Conservation (phyloP, 2,888 invertebrate genomes). For the Dione vanillae region DNA sequence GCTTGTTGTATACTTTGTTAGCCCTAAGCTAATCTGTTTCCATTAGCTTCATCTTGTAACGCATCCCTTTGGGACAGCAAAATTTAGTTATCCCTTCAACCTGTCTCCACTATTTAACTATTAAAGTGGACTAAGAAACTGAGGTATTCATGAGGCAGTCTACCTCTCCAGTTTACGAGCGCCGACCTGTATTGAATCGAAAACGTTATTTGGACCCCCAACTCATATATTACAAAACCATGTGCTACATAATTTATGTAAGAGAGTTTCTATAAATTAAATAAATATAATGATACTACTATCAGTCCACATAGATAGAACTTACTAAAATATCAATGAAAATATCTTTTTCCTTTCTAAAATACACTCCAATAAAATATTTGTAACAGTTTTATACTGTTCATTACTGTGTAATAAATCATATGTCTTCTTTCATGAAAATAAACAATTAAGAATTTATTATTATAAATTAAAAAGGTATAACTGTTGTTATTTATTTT, state of each 20-base stretch:
- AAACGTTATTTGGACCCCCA: constrained; percentile 72
- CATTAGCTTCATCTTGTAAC: constrained; percentile 40
- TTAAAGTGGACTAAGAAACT: constrained; percentile 70
- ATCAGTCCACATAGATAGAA: not conserved
- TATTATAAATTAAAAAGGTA: no score
- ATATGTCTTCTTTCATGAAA: not conserved
- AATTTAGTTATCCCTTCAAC: constrained; percentile 56
- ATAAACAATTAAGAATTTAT: no score
- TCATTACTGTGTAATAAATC: no score
- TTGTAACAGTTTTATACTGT: no score
- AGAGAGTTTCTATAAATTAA: constrained; percentile 57
- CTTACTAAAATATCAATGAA: not conserved
- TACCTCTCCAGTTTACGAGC: constrained; percentile 75
- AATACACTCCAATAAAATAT: no score
- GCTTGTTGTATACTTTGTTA: constrained; percentile 28
- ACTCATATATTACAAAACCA: constrained; percentile 69
- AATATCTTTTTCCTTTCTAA: not conserved
- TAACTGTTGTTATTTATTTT: not conserved
- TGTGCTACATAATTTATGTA: constrained; percentile 67
- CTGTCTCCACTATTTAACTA: constrained; percentile 74
- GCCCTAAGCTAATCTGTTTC: constrained; percentile 28
- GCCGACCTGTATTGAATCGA: constrained; percentile 73
- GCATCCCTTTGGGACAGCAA: constrained; percentile 48
- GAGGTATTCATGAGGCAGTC: constrained; percentile 81
- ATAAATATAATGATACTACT: constrained; percentile 15